Base-by-base conservation (phyloP, 2,888 invertebrate genomes). In the Tipula unca region DNA sequence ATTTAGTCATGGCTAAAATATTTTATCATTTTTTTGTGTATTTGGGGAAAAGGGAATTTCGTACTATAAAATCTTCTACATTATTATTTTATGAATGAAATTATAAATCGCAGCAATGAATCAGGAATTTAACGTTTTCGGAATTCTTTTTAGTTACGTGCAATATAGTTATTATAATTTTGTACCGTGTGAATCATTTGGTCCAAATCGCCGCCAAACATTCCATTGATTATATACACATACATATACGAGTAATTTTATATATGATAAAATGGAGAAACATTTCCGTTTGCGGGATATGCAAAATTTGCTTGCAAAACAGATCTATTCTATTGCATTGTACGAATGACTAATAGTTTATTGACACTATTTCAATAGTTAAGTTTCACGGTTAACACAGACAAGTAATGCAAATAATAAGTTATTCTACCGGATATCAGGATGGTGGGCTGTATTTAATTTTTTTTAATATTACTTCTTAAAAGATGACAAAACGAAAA, bases 21-120 rank as follows among this genome's bases (percentile, higher is more conserved):
- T 69, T 20, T 69, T 69, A 69, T 69, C 69, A 69, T 25, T 69
- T 69, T 25, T 69, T 69, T 69, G 3, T 17, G 48, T 54, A 17
- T 69, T 69, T 25, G 69, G 69, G 69, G 8, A 20, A 69, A 20
- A 69, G 69, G 69, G 69, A 69, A 69, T 69, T 69, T 69, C 69
- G 25, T 54, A 54, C 25, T 69, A 69, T 69, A 54, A 54, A 54
- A 32, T 32, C 17, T 54, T n/a, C n/a, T n/a, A n/a, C n/a, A n/a
- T n/a, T n/a, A n/a, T n/a, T n/a, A n/a, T 69, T 25, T 69, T 69
- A 69, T 69, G 69, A 69, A 69, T 69, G 69, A 69, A 69, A 69
- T 3, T 69, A 25, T 20, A 69, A 69, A 69, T 69, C 25, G 25
- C 69, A 69, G 10, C 13, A n/a, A 48, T 25, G 69, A 20, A 8